Base-by-base conservation (phyloP, 2,888 invertebrate species). In the Cecidostiba fungosa region DNA sequence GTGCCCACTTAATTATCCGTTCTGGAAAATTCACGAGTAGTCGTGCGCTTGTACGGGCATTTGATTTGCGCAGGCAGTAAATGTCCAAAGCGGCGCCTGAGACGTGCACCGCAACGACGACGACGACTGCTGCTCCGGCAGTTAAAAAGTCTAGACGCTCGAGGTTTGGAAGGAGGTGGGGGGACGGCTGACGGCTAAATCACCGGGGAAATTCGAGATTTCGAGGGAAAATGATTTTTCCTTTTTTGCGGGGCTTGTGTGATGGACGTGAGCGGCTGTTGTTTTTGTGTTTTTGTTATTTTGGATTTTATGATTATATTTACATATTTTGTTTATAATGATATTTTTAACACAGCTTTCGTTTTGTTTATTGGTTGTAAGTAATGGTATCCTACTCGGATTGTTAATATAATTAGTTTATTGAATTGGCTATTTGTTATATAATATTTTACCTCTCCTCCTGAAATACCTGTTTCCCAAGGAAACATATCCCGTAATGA, bases 11-110 rank as follows among this genome's bases (percentile, higher is more conserved):
- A 83, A 83, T 83, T 83, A 83, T 77, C 77, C 83, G 77, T 47
- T 77, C 83, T 83, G 59, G 32, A 77, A 77, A 83, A 83, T 83
- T 83, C 73, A 83, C 59, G 77, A 72, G 77, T 73, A n/a, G 76
- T 73, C 54, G 54, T 36, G 32, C 23, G 14, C 32, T 50, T 23
- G 26, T 39, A 19, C 4, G 32, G 29, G 59, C 16, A 72, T 70
- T 72, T 72, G 77, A 70, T 70, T 83, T 83, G 39, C 32, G 32
- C 70, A 70, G 59, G 66, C 19, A 66, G 78, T 78, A 78, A 84
- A 78, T 39, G 73, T 78, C 66, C 36, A 36, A 32, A 36, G 73
- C 32, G 62, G n/a, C 47, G 81, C 50, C 47, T 74, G 66, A 83
- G 59, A 72, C 66, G 74, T 50, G 74, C 66, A 3, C 6, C 62